These are phyloP conservation scores for Cryptomyrus ogoouensis DNA, from an alignment of 2,113 vertebrate genomes.

Conservation along the genomic window DNA sequence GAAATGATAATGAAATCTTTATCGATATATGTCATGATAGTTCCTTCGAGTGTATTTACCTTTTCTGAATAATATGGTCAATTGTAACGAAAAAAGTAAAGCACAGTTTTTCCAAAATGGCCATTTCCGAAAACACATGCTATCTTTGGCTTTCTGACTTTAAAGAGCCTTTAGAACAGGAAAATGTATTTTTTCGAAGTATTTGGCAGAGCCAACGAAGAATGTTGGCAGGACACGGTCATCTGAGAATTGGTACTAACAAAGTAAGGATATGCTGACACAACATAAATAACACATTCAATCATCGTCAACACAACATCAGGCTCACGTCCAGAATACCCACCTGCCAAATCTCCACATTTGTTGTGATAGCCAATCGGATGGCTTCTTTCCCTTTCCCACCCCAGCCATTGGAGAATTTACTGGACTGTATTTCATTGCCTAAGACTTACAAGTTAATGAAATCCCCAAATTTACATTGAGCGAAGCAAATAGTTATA, in stretches of 20 bases:
- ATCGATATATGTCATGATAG: neutral
- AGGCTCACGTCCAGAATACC: slow-evolving; percentile 59
- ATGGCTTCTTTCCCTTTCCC: slow-evolving; percentile 56
- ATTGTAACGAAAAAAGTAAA: neutral
- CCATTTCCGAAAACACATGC: slow-evolving; percentile 39
- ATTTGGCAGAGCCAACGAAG: slow-evolving; percentile 70
- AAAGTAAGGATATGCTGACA: slow-evolving; percentile 82
- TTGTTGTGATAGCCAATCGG: slow-evolving; percentile 62
- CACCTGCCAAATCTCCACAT: slow-evolving; percentile 63
- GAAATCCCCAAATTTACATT: slow-evolving; percentile 23
- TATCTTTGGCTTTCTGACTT: slow-evolving; percentile 51
- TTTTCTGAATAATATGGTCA: neutral
- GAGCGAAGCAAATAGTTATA: slow-evolving; percentile 17
- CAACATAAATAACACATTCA: slow-evolving; percentile 75
- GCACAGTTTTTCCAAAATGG: slow-evolving; percentile 26
- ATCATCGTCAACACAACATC: slow-evolving; percentile 60
- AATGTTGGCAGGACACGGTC: slow-evolving; percentile 77
- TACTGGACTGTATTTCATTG: slow-evolving; percentile 3
- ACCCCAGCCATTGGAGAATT: slow-evolving; percentile 60
- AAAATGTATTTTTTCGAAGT: slow-evolving; percentile 65
- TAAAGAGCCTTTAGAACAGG: slow-evolving; percentile 41
- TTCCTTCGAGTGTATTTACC: neutral
- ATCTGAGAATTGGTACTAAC: slow-evolving; percentile 71
- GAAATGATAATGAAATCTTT: neutral
- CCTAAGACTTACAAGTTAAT: slow-evolving; percentile 22